phyloP scores from a whole-genome alignment of 2,888 invertebrate species.

The Callimorpha dominula region DNA sequence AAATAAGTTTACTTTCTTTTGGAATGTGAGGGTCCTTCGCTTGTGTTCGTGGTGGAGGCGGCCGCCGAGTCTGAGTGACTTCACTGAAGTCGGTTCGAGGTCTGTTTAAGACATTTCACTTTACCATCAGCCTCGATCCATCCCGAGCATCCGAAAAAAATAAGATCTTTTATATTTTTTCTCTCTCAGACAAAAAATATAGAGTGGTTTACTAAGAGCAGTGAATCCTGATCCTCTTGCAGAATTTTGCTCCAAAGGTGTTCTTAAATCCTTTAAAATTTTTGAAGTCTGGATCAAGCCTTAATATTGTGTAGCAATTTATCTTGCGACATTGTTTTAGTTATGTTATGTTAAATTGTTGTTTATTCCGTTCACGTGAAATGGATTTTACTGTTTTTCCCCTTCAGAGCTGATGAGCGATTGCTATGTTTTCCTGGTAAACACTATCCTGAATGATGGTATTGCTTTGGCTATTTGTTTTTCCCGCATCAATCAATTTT shows the following conservation, averaged over 20 bases:
- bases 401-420: slow-evolving; percentile 17
- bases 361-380: slow-evolving; percentile 13
- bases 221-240: background rate
- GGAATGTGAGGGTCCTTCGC: too few species aligned
- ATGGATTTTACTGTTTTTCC: slow-evolving; percentile 23
- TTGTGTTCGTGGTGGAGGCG: too few species aligned
- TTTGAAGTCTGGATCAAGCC: background rate
- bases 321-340: slow-evolving; percentile 4
- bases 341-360: slow-evolving; percentile 12
- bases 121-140: too few species aligned
- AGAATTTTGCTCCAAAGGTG: background rate
- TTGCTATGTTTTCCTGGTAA: slow-evolving; percentile 18
- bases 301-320: background rate
- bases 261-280: background rate
- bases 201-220: background rate
- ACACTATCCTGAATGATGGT: slow-evolving; percentile 10
- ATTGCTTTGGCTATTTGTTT: slow-evolving; percentile 10
- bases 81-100: too few species aligned
- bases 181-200: background rate
- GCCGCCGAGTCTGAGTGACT: too few species aligned
- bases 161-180: background rate
- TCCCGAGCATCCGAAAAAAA: too few species aligned
- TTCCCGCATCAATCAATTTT: background rate
- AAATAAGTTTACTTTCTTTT: background rate
- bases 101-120: too few species aligned